Evolutionary conservation across 2,113 vertebrate species (phyloP).

Genomic region (Callipepla californica): DNA sequence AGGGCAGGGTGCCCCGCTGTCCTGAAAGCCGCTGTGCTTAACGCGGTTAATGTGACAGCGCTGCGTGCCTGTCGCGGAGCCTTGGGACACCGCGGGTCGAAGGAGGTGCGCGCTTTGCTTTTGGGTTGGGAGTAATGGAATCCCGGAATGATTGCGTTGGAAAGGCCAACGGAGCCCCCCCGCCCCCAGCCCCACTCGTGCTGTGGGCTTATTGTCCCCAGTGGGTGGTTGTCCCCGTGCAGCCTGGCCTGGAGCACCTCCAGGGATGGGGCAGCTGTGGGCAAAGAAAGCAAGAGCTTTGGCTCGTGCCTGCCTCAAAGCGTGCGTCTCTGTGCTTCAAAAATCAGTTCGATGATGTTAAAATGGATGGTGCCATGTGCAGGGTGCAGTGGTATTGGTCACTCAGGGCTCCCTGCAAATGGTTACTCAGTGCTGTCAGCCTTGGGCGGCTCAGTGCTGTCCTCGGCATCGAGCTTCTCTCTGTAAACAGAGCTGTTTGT

Average conservation of each 20-base stretch:
- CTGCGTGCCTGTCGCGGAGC: background rate
- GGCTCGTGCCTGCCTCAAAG: background rate
- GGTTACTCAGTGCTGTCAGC: rapidly evolving
- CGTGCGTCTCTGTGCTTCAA: background rate
- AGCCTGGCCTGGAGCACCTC: background rate
- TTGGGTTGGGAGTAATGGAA: background rate
- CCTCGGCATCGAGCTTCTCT: background rate
- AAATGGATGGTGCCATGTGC: no score
- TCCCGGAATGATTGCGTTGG: background rate
- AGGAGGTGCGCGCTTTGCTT: background rate
- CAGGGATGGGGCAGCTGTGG: background rate
- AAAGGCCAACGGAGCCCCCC: background rate
- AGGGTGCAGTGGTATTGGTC: background rate
- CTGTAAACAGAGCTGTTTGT: background rate
- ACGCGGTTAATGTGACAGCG: background rate
- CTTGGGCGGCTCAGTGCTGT: background rate
- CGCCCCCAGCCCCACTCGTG: background rate
- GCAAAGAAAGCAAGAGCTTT: background rate
- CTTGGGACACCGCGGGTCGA: no score
- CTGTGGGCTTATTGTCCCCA: background rate
- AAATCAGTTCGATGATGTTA: background rate
- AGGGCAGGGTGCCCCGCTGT: no score
- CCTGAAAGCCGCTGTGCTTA: background rate
- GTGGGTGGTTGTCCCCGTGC: no score
- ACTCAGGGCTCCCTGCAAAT: background rate